These are phyloP conservation scores for Orussus abietinus DNA, from an alignment of 1,140 invertebrate genomes.

Conservation along the genomic window DNA sequence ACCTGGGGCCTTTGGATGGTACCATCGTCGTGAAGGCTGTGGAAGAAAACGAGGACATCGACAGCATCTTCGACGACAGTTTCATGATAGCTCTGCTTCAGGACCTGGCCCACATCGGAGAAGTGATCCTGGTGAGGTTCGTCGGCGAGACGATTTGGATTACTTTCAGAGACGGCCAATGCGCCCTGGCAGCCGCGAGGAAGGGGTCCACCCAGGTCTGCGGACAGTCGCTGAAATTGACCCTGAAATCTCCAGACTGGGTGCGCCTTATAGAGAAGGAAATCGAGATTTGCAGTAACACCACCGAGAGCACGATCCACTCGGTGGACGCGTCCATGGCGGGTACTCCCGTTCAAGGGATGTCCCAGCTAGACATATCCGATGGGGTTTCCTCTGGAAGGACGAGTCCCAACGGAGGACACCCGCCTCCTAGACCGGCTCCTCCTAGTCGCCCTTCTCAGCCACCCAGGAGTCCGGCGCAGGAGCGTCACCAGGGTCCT, in stretches of 20 bases:
- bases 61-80: slow-evolving; percentile 62
- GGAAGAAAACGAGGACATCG: slow-evolving; percentile 44
- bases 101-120: slow-evolving; percentile 73
- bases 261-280: slow-evolving; percentile 74
- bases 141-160: slow-evolving; percentile 86
- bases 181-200: slow-evolving; percentile 71
- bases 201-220: slow-evolving; percentile 62
- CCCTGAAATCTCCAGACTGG: slow-evolving; percentile 85
- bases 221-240: slow-evolving; percentile 65
- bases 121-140: slow-evolving; percentile 86
- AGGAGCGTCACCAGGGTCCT: slow-evolving; percentile 33
- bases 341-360: slow-evolving; percentile 23
- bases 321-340: slow-evolving; percentile 39
- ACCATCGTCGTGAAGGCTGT: slow-evolving; percentile 73
- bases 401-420: slow-evolving; percentile 28
- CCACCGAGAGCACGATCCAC: slow-evolving; percentile 71
- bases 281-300: slow-evolving; percentile 77
- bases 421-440: slow-evolving; percentile 40
- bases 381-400: slow-evolving; percentile 29
- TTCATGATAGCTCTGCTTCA: slow-evolving; percentile 69
- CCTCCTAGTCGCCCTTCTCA: slow-evolving; percentile 60
- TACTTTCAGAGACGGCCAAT: slow-evolving; percentile 82
- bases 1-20: slow-evolving; percentile 92
- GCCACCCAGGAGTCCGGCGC: slow-evolving; percentile 41
- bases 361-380: slow-evolving; percentile 47